Evolutionary conservation across 1,140 invertebrate species (phyloP), one percentile per base, ranked within the genome.

Genomic region (Atta texana): DNA sequence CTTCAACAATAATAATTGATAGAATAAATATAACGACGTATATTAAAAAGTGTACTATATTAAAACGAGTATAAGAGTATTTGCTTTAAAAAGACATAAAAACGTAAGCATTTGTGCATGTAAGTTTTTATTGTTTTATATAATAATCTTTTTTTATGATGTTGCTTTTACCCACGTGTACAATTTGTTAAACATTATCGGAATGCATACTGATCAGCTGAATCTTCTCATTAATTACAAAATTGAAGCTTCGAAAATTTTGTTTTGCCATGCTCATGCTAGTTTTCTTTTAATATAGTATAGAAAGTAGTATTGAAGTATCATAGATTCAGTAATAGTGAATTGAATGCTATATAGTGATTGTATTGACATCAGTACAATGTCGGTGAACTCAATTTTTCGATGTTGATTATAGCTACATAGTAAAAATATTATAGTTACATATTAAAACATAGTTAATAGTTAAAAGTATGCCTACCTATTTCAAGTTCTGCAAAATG

Each of bases 141-240:
- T 66, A 39, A 5, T 92, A 85, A 89, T 92, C 89, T 92, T 92
- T 88, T 10, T 91, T 49, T 24, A 31, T 16, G 88, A 78, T 88
- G 92, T 89, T 53, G 88, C 89, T 93, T 92, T 88, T 88, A 88
- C 80, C 84, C 93, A 96, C 96, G 95, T 96, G 92, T 97, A 96
- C 95, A 96, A 96, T 96, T 96, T 96, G 89, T 95, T 96, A 94
- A 96, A 96, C 92, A 96, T 95, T 92, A 92, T 94, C 91, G 95
- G 94, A 95, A 95, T 96, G 94, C 92, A 95, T 96, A 95, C 81
- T 86, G 66, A 71, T 77, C 87, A 71, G 74, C 74, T 88, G 31
- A 87, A 24, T 85, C 24, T 77, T 31, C 76, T 80, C 3, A 3
- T 39, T 39, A 57, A n/a, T 55, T 51, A 24, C 16, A n/a, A 49